phyloP scores from a whole-genome alignment of 2,888 invertebrate species.

The Morpho achilles region DNA sequence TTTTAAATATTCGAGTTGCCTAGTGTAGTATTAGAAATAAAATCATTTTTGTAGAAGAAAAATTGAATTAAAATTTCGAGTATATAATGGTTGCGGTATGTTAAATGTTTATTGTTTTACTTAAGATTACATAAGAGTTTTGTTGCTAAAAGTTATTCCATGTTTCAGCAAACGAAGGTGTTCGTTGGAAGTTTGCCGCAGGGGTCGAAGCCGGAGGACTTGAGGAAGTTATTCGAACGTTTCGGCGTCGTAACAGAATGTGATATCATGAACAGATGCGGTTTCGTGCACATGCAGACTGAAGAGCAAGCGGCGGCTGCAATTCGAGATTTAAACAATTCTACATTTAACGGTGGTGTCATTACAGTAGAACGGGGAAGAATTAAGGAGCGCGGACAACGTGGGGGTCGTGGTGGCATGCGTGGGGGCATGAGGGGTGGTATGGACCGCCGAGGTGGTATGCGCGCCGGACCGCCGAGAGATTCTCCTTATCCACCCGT shows the following conservation, averaged over 20 bases:
- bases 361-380: constrained; percentile 92
- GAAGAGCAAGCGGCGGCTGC: constrained; percentile 90
- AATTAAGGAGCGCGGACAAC: constrained; percentile 83
- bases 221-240: constrained; percentile 89
- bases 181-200: constrained; percentile 96
- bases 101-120: constrained; percentile 24
- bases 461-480: constrained; percentile 49
- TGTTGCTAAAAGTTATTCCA: constrained; percentile 17
- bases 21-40: too few species aligned
- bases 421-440: constrained; percentile 66
- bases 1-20: too few species aligned
- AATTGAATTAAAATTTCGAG: not conserved
- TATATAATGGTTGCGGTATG: constrained; percentile 71
- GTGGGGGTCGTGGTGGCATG: constrained; percentile 66
- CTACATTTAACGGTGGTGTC: constrained; percentile 89
- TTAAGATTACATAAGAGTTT: constrained; percentile 28
- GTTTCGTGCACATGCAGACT: constrained; percentile 94
- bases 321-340: constrained; percentile 88
- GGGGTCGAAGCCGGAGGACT: constrained; percentile 89
- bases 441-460: constrained; percentile 53
- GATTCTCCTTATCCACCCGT: constrained; percentile 44
- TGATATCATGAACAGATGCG: constrained; percentile 96
- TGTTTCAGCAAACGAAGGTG: constrained; percentile 86
- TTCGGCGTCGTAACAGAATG: constrained; percentile 95
- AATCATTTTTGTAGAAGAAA: not conserved